Evolutionary conservation across 2,113 vertebrate genomes (phyloP), one percentile per base, ranked within the genome.

Genomic region (Mesocricetus auratus): DNA sequence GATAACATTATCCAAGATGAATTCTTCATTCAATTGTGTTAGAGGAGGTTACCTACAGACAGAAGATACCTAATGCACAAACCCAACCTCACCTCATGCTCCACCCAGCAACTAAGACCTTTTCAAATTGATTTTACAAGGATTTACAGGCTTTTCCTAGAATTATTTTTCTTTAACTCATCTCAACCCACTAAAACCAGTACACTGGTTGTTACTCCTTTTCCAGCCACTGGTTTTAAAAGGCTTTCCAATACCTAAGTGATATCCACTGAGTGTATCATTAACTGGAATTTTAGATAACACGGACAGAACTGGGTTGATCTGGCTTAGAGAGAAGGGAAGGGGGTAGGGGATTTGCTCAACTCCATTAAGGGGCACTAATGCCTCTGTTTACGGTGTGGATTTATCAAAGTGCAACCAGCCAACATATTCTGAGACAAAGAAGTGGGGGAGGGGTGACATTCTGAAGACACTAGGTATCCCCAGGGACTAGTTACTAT

Each of bases 251-350:
- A 83, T 64, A 95, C 79, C 94, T 98, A 96, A 97, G 90, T 89
- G 82, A 92, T 53, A 93, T 21, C 31, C 47, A 82, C 90, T 42
- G 87, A 90, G 90, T 81, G 3, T 94, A 95, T 97, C 79, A 97
- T 97, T 96, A 97, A 98, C 95, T 96, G 96, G 90, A 94, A 97
- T 92, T 68, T 91, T 89, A 95, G 88, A 97, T 89, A 95, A 92
- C 95, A 94, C 39, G 74, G 88, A 86, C 93, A 56, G 81, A 95
- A 94, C 60, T 74, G 15, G 90, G 92, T 69, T 94, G 94, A 89
- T 96, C 71, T 94, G 92, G 96, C 92, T 96, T 94, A 97, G 92
- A 92, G 90, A 42, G 86, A 39, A 87, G 78, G 73, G 42, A 53
- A 90, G 19, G 83, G 78, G 78, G 50, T 47, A 90, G 19, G 83